These are phyloP conservation scores for Andrena haemorrhoa DNA, from an alignment of 2,888 invertebrate species.

Conservation along the genomic window DNA sequence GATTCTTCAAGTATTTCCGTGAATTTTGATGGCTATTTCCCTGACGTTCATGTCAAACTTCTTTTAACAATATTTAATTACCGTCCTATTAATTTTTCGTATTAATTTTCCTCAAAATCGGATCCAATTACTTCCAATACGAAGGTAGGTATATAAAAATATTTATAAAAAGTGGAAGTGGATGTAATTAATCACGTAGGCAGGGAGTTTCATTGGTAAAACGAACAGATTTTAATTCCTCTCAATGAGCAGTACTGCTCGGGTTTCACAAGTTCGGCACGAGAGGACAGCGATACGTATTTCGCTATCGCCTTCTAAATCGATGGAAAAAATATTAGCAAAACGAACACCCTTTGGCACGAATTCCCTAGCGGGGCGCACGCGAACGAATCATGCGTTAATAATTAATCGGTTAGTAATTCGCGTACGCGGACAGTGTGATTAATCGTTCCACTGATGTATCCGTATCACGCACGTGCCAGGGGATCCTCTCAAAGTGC, in stretches of 20 bases:
- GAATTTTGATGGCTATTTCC: neutral
- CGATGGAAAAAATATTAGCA: neutral
- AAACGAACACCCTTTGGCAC: neutral
- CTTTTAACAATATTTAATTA: no score
- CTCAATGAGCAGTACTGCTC: neutral
- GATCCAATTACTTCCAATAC: no score
- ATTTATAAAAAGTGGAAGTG: no score
- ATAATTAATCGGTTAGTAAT: slow-evolving; percentile 54
- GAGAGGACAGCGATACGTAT: neutral
- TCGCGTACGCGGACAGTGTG: slow-evolving; percentile 48
- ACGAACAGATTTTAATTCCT: neutral
- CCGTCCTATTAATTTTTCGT: no score
- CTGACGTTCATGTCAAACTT: no score
- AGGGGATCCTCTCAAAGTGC: slow-evolving; percentile 41
- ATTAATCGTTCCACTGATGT: slow-evolving; percentile 52
- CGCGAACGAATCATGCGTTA: slow-evolving; percentile 8
- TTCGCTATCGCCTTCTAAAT: neutral
- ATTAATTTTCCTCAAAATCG: no score
- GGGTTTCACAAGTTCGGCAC: neutral
- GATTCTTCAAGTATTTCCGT: neutral
- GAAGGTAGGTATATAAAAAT: no score
- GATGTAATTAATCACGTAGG: no score
- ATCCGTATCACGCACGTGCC: slow-evolving; percentile 55
- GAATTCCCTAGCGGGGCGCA: slow-evolving; percentile 33
- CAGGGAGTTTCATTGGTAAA: neutral